These are phyloP conservation scores for Sminthurinus aureus DNA, from an alignment of 2,888 invertebrate genomes.

Conservation along the genomic window DNA sequence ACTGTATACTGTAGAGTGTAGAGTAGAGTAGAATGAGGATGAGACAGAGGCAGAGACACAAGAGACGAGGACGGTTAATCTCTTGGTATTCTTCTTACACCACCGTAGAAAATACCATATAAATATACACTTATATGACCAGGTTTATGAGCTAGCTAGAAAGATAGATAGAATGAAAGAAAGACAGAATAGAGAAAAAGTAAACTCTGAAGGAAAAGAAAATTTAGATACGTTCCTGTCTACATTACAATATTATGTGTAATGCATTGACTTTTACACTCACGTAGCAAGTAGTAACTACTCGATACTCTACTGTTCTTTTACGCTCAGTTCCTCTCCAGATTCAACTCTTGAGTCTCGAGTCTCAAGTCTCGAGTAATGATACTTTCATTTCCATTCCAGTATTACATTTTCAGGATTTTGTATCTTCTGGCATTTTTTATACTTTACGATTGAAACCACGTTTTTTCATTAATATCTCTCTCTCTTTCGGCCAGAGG, in stretches of 20 bases:
- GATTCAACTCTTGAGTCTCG: neutral
- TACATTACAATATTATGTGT: neutral
- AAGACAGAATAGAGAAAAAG: neutral
- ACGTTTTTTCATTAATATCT: constrained; percentile 31
- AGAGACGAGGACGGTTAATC: constrained; percentile 13
- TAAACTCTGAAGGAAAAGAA: neutral
- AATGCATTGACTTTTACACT: too few relatives aligned
- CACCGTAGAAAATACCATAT: neutral
- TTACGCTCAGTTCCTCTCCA: neutral
- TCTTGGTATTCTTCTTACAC: constrained; percentile 24
- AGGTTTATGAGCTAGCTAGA: neutral
- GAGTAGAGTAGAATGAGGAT: neutral
- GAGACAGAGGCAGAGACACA: neutral
- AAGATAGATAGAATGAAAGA: neutral
- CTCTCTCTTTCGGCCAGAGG: neutral
- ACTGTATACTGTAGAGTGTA: neutral
- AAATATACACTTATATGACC: neutral
- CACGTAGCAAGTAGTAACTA: too few relatives aligned
- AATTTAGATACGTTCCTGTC: neutral
- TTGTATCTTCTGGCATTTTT: constrained; percentile 28
- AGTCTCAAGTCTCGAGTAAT: neutral
- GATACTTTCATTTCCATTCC: neutral
- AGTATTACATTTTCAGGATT: neutral
- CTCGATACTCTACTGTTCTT: neutral
- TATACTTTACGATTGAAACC: constrained; percentile 38